phyloP scores from a whole-genome alignment of 2,113 vertebrate genomes.

The Callospermophilus lateralis region DNA sequence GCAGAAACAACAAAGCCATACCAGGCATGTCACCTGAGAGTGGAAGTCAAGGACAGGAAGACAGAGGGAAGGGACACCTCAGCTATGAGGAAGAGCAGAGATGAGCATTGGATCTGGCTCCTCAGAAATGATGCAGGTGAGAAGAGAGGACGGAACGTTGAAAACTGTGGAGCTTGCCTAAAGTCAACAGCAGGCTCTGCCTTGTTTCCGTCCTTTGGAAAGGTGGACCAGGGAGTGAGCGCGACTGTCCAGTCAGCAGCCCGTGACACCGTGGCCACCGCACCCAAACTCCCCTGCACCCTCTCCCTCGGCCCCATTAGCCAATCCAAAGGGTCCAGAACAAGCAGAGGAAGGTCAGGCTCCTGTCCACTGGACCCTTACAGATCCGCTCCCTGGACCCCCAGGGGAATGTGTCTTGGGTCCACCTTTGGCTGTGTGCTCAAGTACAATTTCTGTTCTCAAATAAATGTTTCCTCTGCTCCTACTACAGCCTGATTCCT shows the following conservation, averaged over 20 bases:
- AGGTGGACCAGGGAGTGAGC: neutral
- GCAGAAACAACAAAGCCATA: neutral
- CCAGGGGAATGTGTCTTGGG: neutral
- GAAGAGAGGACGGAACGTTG: neutral
- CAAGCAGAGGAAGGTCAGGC: neutral
- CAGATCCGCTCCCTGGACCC: neutral
- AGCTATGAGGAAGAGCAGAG: too few relatives aligned
- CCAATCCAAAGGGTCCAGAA: neutral
- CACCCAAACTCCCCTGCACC: neutral
- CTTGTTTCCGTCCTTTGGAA: neutral
- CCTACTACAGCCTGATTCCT: neutral
- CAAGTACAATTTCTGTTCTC: neutral
- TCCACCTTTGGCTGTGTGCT: neutral
- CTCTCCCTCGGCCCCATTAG: neutral
- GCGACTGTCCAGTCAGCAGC: neutral
- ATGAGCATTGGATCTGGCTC: too few relatives aligned
- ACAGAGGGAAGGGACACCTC: neutral
- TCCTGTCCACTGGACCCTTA: too few relatives aligned
- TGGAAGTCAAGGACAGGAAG: neutral
- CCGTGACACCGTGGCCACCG: neutral
- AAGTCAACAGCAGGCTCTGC: neutral
- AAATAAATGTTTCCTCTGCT: neutral
- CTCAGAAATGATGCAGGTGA: neutral
- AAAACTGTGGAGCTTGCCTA: neutral
- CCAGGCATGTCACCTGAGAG: neutral